Conservation (phyloP, 2,888 invertebrate species). For the Drosophila testacea region DNA sequence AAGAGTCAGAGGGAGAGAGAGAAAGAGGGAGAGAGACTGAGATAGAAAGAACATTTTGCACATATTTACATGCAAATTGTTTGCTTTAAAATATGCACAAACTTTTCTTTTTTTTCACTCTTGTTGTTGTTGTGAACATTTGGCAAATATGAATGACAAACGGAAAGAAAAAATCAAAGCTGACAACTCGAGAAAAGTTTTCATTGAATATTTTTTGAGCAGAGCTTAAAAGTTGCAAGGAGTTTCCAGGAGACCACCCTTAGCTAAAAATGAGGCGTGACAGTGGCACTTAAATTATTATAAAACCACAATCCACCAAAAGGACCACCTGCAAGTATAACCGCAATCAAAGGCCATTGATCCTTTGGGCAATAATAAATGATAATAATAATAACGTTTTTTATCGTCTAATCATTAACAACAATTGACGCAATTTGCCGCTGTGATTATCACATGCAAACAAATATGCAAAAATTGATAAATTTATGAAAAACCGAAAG, state of each 20-base stretch:
- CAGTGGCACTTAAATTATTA: constrained; percentile 60
- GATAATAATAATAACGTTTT: constrained; percentile 28
- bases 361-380: constrained; percentile 36
- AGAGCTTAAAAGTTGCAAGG: constrained; percentile 12
- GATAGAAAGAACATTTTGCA: constrained; percentile 44
- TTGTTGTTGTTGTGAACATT: constrained; percentile 22
- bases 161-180: constrained; percentile 49
- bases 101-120: constrained; percentile 43
- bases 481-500: constrained; percentile 60
- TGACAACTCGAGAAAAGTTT: constrained; percentile 42
- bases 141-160: constrained; percentile 39
- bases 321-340: constrained; percentile 53
- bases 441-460: constrained; percentile 63
- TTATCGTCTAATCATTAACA: constrained; percentile 76
- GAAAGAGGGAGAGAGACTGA: background rate
- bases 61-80: constrained; percentile 77
- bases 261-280: constrained; percentile 34
- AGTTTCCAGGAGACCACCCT: constrained; percentile 7
- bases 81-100: constrained; percentile 78
- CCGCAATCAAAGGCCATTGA: constrained; percentile 78
- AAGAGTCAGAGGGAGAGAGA: background rate
- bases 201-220: constrained; percentile 13
- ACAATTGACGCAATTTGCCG: constrained; percentile 78
- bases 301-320: background rate
- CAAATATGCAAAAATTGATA: constrained; percentile 73